phyloP scores from a whole-genome alignment of 2,113 vertebrate species.

The Platanista minor region DNA sequence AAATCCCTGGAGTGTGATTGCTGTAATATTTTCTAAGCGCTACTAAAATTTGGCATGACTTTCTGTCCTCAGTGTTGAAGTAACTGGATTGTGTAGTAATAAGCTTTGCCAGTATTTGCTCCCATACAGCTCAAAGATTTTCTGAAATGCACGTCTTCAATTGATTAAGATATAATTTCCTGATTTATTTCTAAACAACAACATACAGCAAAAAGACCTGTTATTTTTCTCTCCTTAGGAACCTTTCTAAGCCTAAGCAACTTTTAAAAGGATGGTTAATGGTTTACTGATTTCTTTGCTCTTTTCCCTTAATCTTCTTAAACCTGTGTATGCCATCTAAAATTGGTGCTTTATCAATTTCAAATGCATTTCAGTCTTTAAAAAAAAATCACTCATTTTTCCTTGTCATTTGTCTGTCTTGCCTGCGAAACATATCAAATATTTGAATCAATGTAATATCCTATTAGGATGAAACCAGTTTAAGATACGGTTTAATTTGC shows the following conservation, averaged over 20 bases:
- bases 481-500: slow-evolving; percentile 28
- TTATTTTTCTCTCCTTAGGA: slow-evolving; percentile 16
- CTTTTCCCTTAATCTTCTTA: slow-evolving; percentile 44
- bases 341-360: slow-evolving; percentile 57
- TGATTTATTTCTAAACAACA: slow-evolving; percentile 39
- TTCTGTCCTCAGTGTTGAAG: slow-evolving; percentile 21
- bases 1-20: not conserved
- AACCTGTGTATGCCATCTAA: slow-evolving; percentile 47
- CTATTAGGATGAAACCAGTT: slow-evolving; percentile 19
- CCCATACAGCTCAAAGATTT: not conserved
- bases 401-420: not conserved
- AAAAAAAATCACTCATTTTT: slow-evolving; percentile 2
- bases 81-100: not conserved
- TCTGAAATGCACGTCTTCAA: slow-evolving; percentile 31
- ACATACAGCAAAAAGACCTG: not conserved
- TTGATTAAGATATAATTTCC: slow-evolving; percentile 40
- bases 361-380: slow-evolving; percentile 27
- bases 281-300: slow-evolving; percentile 51
- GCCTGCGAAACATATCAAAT: slow-evolving; percentile 45
- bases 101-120: not conserved
- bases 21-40: slow-evolving; percentile 30
- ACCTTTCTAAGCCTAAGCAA: slow-evolving; percentile 44
- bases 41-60: not conserved
- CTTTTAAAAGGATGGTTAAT: slow-evolving; percentile 50
- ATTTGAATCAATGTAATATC: not conserved